Base-by-base conservation (phyloP, 2,888 invertebrate genomes). In the Sthenelais limicola region DNA sequence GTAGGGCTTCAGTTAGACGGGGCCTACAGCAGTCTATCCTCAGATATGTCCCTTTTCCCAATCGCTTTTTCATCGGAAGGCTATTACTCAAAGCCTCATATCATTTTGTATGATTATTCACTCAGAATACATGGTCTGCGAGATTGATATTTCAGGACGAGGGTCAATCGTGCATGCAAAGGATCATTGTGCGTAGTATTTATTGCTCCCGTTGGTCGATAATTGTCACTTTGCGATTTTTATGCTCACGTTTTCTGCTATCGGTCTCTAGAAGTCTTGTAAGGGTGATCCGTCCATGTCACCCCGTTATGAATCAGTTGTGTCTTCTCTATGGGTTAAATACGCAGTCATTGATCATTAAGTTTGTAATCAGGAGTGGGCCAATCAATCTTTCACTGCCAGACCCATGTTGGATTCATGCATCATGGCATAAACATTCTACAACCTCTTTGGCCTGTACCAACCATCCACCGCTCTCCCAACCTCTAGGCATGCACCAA, bases 271-370 rank as follows among this genome's bases (percentile, higher is more conserved):
- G 54, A 30, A n/a, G n/a, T n/a, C n/a, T n/a, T n/a, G n/a, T n/a
- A n/a, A n/a, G 56, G 2, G 32, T 32, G 56, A 56, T 28, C 32
- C 18, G 21, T 56, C 56, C 56, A 24, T 56, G 56, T 33, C 56
- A 56, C 2, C 32, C 32, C 56, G n/a, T 32, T 30, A 28, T 56
- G 56, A 32, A 56, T 56, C 56, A 56, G n/a, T n/a, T n/a, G n/a
- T 56, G 56, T 56, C 56, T 2, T 9, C 32, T 15, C 32, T 3
- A n/a, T 12, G 56, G 28, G 56, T 56, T 56, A 28, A 56, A 56
- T 56, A 32, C 28, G 30, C 32, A 28, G 52, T 52, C 52, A 12
- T 7, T 52, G 52, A 28, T 52, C 52, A 52, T 52, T 52, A 52
- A 52, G 52, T 52, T 52, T 15, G 52, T 52, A 30, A 52, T 52